phyloP scores from a whole-genome alignment of 2,888 invertebrate genomes.

The Creontiades dilutus region DNA sequence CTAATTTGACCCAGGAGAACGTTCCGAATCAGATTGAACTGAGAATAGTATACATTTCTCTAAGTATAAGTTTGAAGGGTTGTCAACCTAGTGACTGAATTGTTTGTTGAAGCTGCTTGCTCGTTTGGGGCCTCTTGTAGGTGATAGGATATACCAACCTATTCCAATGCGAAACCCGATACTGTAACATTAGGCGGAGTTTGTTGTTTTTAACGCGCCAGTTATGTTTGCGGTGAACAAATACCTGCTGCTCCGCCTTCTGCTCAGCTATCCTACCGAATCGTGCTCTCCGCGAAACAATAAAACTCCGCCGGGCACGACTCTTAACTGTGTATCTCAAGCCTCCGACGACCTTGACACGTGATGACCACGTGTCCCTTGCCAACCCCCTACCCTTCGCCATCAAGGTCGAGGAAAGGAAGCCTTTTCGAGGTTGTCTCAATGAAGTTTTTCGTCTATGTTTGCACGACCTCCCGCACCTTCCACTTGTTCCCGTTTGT shows the following conservation, averaged over 20 bases:
- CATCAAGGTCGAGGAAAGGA: slow-evolving; percentile 28
- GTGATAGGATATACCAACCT: too few relatives aligned
- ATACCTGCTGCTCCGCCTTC: background rate
- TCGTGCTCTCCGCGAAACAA: slow-evolving; percentile 34
- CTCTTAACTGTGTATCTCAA: slow-evolving; percentile 12
- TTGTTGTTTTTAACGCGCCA: too few relatives aligned
- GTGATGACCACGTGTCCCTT: slow-evolving; percentile 47
- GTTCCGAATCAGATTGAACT: too few relatives aligned
- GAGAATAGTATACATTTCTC: too few relatives aligned
- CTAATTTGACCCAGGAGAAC: too few relatives aligned
- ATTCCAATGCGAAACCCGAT: too few relatives aligned
- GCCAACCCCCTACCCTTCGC: background rate
- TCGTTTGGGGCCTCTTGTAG: too few relatives aligned
- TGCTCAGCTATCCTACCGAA: background rate
- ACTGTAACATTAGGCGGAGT: too few relatives aligned
- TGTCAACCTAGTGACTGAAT: too few relatives aligned
- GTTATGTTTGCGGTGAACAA: too few relatives aligned
- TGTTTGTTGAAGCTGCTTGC: too few relatives aligned
- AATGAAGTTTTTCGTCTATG: slow-evolving; percentile 51
- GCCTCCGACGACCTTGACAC: slow-evolving; percentile 32
- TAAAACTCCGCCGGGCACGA: slow-evolving; percentile 7
- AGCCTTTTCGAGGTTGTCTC: slow-evolving; percentile 3
- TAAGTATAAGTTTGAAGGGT: too few relatives aligned
- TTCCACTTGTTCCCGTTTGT: slow-evolving; percentile 25
- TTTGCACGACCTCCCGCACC: slow-evolving; percentile 44